Conservation (phyloP, 2,113 vertebrate species). For the Percopsis transmontana region DNA sequence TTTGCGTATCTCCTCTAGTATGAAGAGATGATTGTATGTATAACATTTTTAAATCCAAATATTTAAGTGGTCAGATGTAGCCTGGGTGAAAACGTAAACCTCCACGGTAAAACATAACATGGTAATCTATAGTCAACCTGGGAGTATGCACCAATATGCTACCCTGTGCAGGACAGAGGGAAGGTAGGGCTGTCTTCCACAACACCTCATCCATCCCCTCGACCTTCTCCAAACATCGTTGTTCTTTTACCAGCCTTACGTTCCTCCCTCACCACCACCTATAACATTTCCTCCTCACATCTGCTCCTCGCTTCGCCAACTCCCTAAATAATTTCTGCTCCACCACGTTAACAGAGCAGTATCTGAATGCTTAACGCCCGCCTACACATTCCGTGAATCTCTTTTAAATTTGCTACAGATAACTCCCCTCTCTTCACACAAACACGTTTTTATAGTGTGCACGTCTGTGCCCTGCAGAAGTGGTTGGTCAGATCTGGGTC, state of each 20-base stretch:
- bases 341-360: neutral
- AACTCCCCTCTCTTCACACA: neutral
- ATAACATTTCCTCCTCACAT: conserved; percentile 23
- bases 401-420: conserved; percentile 7
- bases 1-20: too few species aligned
- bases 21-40: too few species aligned
- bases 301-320: conserved; percentile 26
- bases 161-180: neutral
- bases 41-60: too few species aligned
- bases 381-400: conserved; percentile 17
- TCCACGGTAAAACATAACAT: too few species aligned
- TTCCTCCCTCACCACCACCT: conserved; percentile 25
- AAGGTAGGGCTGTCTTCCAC: conserved; percentile 1
- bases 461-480: neutral
- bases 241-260: conserved; percentile 23
- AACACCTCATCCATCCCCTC: conserved; percentile 35
- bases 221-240: conserved; percentile 17
- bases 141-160: too few species aligned
- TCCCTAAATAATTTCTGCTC: conserved; percentile 34
- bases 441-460: neutral
- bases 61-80: too few species aligned
- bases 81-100: too few species aligned
- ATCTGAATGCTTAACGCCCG: conserved; percentile 14
- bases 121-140: too few species aligned
- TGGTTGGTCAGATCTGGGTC: too few species aligned